These are phyloP conservation scores for Microtus californicus DNA, from an alignment of 2,797 vertebrate genomes.

Conservation along the genomic window DNA sequence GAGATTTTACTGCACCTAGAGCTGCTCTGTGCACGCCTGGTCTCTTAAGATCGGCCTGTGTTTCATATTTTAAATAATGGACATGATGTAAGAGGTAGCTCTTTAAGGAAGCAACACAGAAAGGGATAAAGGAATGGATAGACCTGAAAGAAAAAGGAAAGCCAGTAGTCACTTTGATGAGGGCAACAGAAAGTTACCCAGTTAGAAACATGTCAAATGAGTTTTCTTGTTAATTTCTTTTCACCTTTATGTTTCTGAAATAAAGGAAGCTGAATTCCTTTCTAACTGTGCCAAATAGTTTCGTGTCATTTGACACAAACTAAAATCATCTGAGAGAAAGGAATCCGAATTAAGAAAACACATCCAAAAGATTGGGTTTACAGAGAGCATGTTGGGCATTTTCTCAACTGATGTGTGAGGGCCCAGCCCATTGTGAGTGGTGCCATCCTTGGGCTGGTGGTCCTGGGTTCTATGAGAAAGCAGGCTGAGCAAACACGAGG, in stretches of 20 bases:
- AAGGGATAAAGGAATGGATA: background rate
- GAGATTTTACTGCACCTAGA: background rate
- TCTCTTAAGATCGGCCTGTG: background rate
- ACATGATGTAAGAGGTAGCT: background rate
- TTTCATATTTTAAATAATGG: constrained; percentile 48
- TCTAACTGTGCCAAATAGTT: background rate
- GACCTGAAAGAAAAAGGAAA: constrained; percentile 47
- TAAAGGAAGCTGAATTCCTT: constrained; percentile 37
- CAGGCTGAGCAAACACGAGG: background rate
- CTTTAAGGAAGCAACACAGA: constrained; percentile 16
- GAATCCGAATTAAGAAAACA: background rate
- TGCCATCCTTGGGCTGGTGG: background rate
- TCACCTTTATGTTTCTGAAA: constrained; percentile 22
- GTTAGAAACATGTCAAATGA: constrained; percentile 26
- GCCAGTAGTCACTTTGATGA: constrained; percentile 10
- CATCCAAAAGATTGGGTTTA: background rate
- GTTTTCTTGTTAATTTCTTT: constrained; percentile 29
- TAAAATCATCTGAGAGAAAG: background rate
- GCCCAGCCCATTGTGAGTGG: background rate
- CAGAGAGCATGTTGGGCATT: background rate
- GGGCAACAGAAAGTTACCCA: constrained; percentile 11
- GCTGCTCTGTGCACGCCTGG: background rate
- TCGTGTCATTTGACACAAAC: background rate
- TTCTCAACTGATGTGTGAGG: background rate
- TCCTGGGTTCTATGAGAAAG: background rate